phyloP scores from a whole-genome alignment of 2,797 vertebrate species.

The Poecilia wingei region DNA sequence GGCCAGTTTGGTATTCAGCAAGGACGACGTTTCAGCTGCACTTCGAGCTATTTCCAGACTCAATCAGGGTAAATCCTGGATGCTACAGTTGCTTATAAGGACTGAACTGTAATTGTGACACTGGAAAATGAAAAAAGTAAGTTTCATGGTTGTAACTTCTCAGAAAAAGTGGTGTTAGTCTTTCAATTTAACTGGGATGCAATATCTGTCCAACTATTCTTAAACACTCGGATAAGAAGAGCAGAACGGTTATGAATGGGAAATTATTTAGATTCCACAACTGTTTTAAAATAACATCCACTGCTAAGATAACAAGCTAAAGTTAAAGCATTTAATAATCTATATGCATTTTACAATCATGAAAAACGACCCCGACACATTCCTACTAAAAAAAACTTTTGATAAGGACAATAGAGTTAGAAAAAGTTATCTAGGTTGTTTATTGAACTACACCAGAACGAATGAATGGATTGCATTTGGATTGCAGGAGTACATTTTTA shows the following conservation, averaged over 20 bases:
- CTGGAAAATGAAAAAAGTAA: constrained; percentile 17
- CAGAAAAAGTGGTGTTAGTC: constrained; percentile 48
- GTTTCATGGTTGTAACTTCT: constrained; percentile 13
- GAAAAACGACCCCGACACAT: constrained; percentile 6
- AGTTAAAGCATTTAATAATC: constrained; percentile 21
- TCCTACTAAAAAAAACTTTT: constrained; percentile 17
- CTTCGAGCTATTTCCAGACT: constrained; percentile 33
- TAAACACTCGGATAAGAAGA: constrained; percentile 61
- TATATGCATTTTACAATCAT: neutral
- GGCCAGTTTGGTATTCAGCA: constrained; percentile 43
- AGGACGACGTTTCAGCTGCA: constrained; percentile 32
- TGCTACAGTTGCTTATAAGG: constrained; percentile 14
- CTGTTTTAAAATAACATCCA: constrained; percentile 27
- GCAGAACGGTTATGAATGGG: constrained; percentile 35
- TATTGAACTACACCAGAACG: constrained; percentile 13
- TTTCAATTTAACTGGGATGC: constrained; percentile 45
- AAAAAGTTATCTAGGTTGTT: constrained; percentile 14
- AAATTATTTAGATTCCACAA: constrained; percentile 61
- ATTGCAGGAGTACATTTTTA: neutral
- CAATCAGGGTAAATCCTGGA: constrained; percentile 30
- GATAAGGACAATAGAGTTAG: constrained; percentile 22
- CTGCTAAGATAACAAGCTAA: constrained; percentile 30
- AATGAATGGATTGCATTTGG: neutral
- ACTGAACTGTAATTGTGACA: constrained; percentile 20
- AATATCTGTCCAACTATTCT: constrained; percentile 41